Evolutionary conservation across 1,140 invertebrate species (phyloP).

Genomic region (Triops cancriformis): DNA sequence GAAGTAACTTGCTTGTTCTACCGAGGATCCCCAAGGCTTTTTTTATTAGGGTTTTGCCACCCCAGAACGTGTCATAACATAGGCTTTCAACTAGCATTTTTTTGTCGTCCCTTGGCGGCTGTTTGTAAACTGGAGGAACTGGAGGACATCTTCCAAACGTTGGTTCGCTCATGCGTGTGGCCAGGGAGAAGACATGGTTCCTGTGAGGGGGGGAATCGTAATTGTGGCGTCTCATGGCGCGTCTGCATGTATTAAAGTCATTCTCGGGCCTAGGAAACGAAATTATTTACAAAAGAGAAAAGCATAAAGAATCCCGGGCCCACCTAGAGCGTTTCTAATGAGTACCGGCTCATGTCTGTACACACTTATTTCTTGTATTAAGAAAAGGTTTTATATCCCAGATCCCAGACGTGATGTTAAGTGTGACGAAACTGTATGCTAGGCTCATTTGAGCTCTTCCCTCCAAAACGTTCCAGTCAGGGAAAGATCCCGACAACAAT

Average conservation of each 20-base stretch:
- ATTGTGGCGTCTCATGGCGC: neutral
- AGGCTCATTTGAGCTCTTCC: too few species aligned
- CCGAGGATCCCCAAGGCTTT: neutral
- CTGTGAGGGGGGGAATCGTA: neutral
- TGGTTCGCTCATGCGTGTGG: neutral
- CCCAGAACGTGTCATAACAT: neutral
- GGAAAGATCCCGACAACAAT: neutral
- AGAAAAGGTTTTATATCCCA: too few species aligned
- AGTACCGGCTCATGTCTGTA: constrained; percentile 4
- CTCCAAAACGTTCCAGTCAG: too few species aligned
- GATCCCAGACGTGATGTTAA: too few species aligned
- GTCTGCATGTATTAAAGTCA: constrained; percentile 10
- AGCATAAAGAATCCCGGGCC: neutral
- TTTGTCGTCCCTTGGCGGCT: neutral
- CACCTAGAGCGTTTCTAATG: constrained; percentile 10
- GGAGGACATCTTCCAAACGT: neutral
- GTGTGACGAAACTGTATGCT: too few species aligned
- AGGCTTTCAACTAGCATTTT: neutral
- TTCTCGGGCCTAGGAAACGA: neutral
- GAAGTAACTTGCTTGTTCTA: neutral
- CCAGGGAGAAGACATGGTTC: neutral
- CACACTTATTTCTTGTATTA: neutral
- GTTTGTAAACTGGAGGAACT: neutral
- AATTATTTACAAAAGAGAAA: constrained; percentile 11
- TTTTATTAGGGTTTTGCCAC: neutral